phyloP scores from a whole-genome alignment of 2,797 vertebrate species.

The Eulemur mongoz region DNA sequence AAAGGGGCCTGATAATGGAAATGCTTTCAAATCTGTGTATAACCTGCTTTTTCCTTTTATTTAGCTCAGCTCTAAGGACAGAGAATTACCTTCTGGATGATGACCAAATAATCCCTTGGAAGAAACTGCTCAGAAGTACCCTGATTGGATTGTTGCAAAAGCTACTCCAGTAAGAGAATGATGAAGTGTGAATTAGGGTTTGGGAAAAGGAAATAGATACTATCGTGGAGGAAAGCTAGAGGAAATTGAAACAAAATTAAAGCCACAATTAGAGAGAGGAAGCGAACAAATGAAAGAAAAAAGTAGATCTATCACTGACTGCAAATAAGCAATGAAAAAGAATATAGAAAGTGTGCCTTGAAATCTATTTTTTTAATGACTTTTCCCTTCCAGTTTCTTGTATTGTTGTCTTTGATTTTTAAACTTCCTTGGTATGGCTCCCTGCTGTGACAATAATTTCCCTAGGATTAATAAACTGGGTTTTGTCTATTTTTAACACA shows the following conservation, averaged over 20 bases:
- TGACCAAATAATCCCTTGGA: conserved; percentile 20
- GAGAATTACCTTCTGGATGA: conserved; percentile 13
- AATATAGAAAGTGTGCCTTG: too few relatives aligned
- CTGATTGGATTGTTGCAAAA: not conserved
- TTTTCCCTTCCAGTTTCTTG: too few relatives aligned
- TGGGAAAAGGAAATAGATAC: conserved; percentile 29
- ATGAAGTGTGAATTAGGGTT: conserved; percentile 23
- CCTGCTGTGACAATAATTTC: too few relatives aligned
- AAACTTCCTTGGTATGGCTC: too few relatives aligned
- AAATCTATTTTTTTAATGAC: too few relatives aligned
- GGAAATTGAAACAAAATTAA: conserved; percentile 50
- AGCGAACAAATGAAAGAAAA: not conserved
- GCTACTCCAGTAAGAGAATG: conserved; percentile 5
- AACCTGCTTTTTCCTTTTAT: not conserved
- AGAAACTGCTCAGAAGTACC: not conserved
- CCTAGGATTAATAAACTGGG: too few relatives aligned
- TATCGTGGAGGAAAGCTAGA: conserved; percentile 23
- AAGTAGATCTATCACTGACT: too few relatives aligned
- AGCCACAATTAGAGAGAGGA: conserved; percentile 1
- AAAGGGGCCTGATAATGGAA: not conserved
- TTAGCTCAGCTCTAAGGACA: not conserved
- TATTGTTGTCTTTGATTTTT: too few relatives aligned
- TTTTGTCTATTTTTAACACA: too few relatives aligned
- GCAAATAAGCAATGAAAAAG: too few relatives aligned
- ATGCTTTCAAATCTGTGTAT: not conserved